Evolutionary conservation across 2,888 invertebrate species (phyloP).

Genomic region (Hipparchia semele): DNA sequence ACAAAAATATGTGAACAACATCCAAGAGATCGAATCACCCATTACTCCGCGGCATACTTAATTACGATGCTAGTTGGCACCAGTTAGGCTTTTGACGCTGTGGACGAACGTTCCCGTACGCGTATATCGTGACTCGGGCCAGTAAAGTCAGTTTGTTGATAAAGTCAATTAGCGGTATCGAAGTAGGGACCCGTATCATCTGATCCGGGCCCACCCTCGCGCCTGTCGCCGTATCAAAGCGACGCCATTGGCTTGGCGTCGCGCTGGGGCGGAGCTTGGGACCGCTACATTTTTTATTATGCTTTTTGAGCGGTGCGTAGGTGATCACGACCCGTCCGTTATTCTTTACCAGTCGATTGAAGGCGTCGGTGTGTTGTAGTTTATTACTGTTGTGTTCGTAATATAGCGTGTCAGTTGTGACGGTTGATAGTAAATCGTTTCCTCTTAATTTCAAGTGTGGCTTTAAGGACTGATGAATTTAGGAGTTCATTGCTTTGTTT

Average conservation of each 20-base stretch:
- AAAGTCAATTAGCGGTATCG: slow-evolving; percentile 83
- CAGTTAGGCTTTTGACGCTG: slow-evolving; percentile 80
- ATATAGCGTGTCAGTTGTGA: slow-evolving; percentile 70
- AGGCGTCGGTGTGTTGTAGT: slow-evolving; percentile 80
- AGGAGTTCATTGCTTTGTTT: slow-evolving; percentile 42
- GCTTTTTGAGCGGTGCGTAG: slow-evolving; percentile 71
- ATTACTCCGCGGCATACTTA: slow-evolving; percentile 72
- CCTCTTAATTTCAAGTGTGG: slow-evolving; percentile 60
- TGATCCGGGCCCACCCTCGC: slow-evolving; percentile 76
- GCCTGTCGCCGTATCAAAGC: slow-evolving; percentile 59
- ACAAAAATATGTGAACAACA: slow-evolving; percentile 14
- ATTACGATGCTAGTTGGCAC: slow-evolving; percentile 73
- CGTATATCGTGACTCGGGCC: slow-evolving; percentile 81
- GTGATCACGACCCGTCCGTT: slow-evolving; percentile 67
- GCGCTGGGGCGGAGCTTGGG: slow-evolving; percentile 73
- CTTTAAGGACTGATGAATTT: slow-evolving; percentile 59
- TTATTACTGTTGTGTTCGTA: slow-evolving; percentile 72
- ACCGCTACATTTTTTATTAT: slow-evolving; percentile 73
- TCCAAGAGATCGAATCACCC: slow-evolving; percentile 64
- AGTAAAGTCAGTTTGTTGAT: slow-evolving; percentile 83
- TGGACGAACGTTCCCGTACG: slow-evolving; percentile 64
- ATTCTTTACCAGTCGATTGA: slow-evolving; percentile 80
- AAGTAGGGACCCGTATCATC: slow-evolving; percentile 79
- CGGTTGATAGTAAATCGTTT: slow-evolving; percentile 62
- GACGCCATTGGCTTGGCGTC: slow-evolving; percentile 69